phyloP scores from a whole-genome alignment of 1,140 invertebrate species.

The Polypedilum pembai region DNA sequence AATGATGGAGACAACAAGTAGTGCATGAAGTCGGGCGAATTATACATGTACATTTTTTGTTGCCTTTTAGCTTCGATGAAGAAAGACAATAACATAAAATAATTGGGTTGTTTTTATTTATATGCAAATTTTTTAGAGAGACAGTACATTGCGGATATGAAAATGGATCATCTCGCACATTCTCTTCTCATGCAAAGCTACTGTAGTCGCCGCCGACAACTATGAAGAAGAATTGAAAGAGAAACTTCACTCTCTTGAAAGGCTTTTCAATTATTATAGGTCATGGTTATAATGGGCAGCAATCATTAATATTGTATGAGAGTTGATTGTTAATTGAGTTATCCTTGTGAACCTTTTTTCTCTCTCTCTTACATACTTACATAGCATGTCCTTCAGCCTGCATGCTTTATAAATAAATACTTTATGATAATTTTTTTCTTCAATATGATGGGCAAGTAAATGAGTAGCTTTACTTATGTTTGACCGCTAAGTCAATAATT shows the following conservation, averaged over 20 bases:
- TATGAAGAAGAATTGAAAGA: too few species aligned
- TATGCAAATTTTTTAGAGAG: background rate
- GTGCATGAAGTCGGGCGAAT: conserved; percentile 10
- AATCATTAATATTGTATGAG: background rate
- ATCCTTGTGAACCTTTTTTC: background rate
- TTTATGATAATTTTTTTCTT: conserved; percentile 5
- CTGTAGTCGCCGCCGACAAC: too few species aligned
- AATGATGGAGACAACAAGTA: conserved; percentile 12
- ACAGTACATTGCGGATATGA: too few species aligned
- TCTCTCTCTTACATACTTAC: too few species aligned
- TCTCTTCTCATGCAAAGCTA: too few species aligned
- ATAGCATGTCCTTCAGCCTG: background rate
- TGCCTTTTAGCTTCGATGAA: background rate
- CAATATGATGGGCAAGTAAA: background rate
- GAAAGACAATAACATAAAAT: conserved; percentile 16
- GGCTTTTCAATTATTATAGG: background rate
- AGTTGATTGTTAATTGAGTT: conserved; percentile 16
- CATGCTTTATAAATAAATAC: background rate
- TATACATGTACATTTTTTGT: background rate
- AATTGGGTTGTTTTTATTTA: conserved; percentile 19
- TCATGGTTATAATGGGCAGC: background rate
- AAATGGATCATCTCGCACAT: too few species aligned
- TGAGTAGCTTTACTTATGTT: too few species aligned
- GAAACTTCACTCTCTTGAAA: too few species aligned
- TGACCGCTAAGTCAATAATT: too few species aligned